phyloP scores from a whole-genome alignment of 2,888 invertebrate genomes.

The Drosophila limbata region DNA sequence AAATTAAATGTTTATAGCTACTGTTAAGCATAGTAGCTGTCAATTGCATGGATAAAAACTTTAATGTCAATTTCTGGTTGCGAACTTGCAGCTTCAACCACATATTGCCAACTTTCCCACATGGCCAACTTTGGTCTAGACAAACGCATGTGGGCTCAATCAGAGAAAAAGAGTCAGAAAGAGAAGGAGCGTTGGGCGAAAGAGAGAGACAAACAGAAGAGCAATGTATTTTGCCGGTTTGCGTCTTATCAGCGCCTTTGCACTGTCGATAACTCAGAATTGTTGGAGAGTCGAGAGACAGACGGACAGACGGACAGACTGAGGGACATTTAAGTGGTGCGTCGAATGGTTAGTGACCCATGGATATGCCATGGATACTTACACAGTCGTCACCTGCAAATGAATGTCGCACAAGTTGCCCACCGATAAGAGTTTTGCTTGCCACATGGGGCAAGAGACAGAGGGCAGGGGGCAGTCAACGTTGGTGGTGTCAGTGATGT shows the following conservation, averaged over 20 bases:
- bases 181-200: not conserved
- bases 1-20: too few species aligned
- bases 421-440: conserved; percentile 33
- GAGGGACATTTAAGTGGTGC: conserved; percentile 21
- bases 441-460: not conserved
- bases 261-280: conserved; percentile 54
- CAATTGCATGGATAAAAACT: not conserved
- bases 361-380: conserved; percentile 1
- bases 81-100: conserved; percentile 6
- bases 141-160: conserved; percentile 21
- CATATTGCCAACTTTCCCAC: not conserved
- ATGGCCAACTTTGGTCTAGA: conserved; percentile 13
- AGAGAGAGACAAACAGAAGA: not conserved
- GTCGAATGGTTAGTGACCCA: conserved; percentile 46
- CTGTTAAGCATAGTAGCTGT: too few species aligned
- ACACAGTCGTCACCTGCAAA: conserved; percentile 33
- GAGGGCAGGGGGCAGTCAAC: not conserved
- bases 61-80: conserved; percentile 19
- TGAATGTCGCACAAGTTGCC: conserved; percentile 35
- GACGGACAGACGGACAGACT: not conserved
- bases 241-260: conserved; percentile 55
- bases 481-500: not conserved
- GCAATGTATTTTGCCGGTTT: conserved; percentile 22
- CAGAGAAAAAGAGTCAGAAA: not conserved
- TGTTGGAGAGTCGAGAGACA: conserved; percentile 4